Evolutionary conservation across 2,113 vertebrate species (phyloP), one percentile per base, ranked within the genome.

Genomic region (Oryzias curvinotus): DNA sequence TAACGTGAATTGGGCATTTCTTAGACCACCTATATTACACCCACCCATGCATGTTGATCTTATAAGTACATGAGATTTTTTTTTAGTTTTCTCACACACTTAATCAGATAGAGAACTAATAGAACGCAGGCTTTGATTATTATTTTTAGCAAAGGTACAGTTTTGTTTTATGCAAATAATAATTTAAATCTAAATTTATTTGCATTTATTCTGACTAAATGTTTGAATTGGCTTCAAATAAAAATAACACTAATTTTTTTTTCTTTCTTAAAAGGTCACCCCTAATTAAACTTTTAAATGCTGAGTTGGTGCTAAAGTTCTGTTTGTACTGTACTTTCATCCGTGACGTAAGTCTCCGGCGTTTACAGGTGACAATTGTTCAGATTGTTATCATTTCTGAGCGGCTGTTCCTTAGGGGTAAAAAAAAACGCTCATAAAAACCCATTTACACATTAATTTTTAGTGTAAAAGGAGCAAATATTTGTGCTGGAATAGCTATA

Each of bases 251-350:
- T 7, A 5, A 7, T 28, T 28, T 28, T 28, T 28, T 5, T 28
- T 36, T 8, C 3, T 10, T 12, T 3, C 36, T 36, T 10, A 36
- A 10, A 36, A 30, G 28, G 8, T 36, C 36, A 36, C 36, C 36
- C 36, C 36, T 36, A 36, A 36, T 36, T 10, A 36, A 36, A 36
- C 36, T 36, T 36, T 36, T 42, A 49, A 18, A 49, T 26, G 52
- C 25, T 62, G 46, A 46, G 59, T 53, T 21, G 43, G 17, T 14
- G 63, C 44, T n/a, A 76, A 82, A 65, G 69, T 78, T 56, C 12
- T 49, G 1, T 12, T 43, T 64, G 78, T 51, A 80, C 83, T 82
- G 82, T 76, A 28, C 62, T 47, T 76, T 7, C n/a, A 12, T 12
- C 36, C 3, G 8, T 36, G 36, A 36, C 10, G 3, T 10, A 36